These are phyloP conservation scores for Chrysochloris asiatica DNA, from an alignment of 2,113 vertebrate genomes.

Conservation along the genomic window DNA sequence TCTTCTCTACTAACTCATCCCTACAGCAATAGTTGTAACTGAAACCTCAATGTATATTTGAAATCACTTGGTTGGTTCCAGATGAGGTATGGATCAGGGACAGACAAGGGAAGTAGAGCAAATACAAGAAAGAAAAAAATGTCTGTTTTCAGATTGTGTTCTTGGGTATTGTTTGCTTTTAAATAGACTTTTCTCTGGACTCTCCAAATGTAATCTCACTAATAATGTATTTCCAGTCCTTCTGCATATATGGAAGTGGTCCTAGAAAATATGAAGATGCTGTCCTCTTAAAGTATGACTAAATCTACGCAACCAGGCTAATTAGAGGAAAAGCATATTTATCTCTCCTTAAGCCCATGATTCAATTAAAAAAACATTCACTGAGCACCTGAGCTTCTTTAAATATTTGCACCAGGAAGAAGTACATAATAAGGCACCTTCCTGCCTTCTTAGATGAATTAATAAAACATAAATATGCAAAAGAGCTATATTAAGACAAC, in stretches of 20 bases:
- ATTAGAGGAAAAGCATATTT: not conserved
- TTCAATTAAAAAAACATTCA: not conserved
- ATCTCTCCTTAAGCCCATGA: not conserved
- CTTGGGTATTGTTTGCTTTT: not conserved
- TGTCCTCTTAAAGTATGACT: not conserved
- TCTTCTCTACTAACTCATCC: not conserved
- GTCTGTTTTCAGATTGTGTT: not conserved
- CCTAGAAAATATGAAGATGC: not conserved
- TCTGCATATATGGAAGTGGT: not conserved
- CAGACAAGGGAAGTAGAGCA: not conserved
- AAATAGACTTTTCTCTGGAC: not conserved
- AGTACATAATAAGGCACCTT: not conserved
- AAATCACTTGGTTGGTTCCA: not conserved
- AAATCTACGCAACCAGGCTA: not conserved
- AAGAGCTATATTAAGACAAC: not conserved
- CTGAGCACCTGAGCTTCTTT: not conserved
- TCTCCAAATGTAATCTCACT: not conserved
- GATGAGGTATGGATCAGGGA: not conserved
- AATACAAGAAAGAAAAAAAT: not conserved
- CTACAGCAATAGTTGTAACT: not conserved
- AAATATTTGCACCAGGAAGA: not conserved
- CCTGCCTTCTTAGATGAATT: not conserved
- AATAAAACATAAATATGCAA: conserved; percentile 34
- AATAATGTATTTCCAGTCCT: not conserved
- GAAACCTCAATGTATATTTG: not conserved